A percentile compares a stretch with the other conserved stretches of the same genome.
These are phyloP conservation scores for Malacoraja senta DNA, from an alignment of 2,797 vertebrate species.

Conservation along the genomic window DNA sequence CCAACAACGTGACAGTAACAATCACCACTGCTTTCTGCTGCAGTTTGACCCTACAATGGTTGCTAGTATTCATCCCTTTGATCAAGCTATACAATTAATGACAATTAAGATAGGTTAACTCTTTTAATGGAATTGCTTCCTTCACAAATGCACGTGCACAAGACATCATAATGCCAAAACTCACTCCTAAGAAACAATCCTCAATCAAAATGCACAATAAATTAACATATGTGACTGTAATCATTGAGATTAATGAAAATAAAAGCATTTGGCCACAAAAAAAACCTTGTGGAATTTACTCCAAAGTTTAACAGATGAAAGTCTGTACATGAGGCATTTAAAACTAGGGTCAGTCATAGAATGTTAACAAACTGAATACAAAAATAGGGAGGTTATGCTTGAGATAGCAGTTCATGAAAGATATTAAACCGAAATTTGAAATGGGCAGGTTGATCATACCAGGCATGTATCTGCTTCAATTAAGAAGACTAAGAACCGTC, in stretches of 20 bases:
- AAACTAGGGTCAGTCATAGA: not conserved
- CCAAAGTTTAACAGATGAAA: not conserved
- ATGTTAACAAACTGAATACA: too few relatives aligned
- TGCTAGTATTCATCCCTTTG: not conserved
- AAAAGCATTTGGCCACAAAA: not conserved
- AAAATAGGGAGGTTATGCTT: too few relatives aligned
- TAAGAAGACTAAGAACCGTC: too few relatives aligned
- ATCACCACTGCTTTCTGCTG: not conserved
- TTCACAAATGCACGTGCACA: not conserved
- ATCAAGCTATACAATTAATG: not conserved
- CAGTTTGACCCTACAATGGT: not conserved
- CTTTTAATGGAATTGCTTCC: not conserved
- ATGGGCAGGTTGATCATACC: too few relatives aligned
- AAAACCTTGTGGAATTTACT: not conserved
- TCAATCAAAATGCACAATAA: not conserved
- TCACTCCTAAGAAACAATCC: not conserved
- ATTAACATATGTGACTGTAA: not conserved
- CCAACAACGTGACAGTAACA: not conserved
- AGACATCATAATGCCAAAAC: not conserved
- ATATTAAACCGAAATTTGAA: too few relatives aligned
- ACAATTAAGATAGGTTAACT: not conserved
- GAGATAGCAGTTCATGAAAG: too few relatives aligned
- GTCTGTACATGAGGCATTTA: not conserved
- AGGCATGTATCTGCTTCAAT: too few relatives aligned
- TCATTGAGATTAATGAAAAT: not conserved